Conservation (phyloP, 2,888 invertebrate genomes). For the Euclidia mi region DNA sequence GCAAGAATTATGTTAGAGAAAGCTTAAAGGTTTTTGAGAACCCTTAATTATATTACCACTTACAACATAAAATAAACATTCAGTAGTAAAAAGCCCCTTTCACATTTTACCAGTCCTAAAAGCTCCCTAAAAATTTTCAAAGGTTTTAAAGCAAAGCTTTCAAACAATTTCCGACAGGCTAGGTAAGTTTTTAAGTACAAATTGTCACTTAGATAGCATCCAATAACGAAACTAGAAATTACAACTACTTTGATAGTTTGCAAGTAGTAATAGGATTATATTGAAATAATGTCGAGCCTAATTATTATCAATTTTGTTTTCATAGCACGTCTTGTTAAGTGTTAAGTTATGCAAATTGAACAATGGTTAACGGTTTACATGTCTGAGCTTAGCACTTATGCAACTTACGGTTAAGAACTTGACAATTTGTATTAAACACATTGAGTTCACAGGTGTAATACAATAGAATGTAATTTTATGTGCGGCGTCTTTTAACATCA, state of each 20-base stretch:
- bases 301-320: conserved; percentile 11
- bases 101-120: too few species aligned
- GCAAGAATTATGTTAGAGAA: too few species aligned
- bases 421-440: background rate
- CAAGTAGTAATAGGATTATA: conserved; percentile 2
- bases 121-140: too few species aligned
- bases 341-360: conserved; percentile 15
- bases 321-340: conserved; percentile 21
- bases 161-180: background rate
- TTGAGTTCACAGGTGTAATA: background rate
- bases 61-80: too few species aligned
- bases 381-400: background rate
- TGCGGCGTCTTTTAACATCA: too few species aligned
- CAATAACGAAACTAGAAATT: background rate
- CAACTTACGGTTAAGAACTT: background rate
- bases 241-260: conserved; percentile 10
- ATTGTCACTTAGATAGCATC: background rate
- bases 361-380: conserved; percentile 1
- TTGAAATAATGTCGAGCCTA: conserved; percentile 3
- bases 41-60: too few species aligned
- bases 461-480: background rate
- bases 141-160: background rate
- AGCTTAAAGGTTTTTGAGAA: too few species aligned
- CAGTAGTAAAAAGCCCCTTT: too few species aligned
- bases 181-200: background rate